A percentile compares a stretch with the other conserved stretches of the same genome.
Conservation (phyloP, 2,113 vertebrate genomes). For the Ornithorhynchus anatinus region DNA sequence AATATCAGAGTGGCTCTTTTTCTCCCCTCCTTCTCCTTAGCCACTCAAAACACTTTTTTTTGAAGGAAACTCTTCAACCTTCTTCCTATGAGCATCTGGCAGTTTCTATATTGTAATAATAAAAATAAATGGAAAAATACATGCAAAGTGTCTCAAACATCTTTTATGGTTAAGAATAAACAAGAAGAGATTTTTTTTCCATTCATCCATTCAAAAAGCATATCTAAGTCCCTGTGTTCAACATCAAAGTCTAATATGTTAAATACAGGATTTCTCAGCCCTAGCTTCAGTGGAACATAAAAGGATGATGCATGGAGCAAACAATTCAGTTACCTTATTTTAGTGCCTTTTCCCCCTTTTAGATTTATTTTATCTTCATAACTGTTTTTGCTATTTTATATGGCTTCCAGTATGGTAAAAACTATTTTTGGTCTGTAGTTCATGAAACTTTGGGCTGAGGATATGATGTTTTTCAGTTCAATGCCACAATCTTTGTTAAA, state of each 20-base stretch:
- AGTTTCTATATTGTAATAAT: constrained; percentile 55
- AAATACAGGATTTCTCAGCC: constrained; percentile 62
- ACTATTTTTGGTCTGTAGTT: constrained; percentile 43
- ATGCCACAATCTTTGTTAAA: constrained; percentile 28
- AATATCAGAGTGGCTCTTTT: constrained; percentile 32
- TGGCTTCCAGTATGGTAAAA: not conserved
- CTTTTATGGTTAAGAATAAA: constrained; percentile 63
- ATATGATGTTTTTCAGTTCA: constrained; percentile 46
- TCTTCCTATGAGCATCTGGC: constrained; percentile 45
- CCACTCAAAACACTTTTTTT: constrained; percentile 22
- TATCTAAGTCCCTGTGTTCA: constrained; percentile 56
- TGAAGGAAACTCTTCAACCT: constrained; percentile 35
- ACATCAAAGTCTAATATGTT: constrained; percentile 61
- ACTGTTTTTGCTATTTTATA: constrained; percentile 60
- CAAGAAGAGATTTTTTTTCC: constrained; percentile 42
- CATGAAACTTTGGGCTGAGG: constrained; percentile 43
- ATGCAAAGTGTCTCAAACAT: constrained; percentile 42
- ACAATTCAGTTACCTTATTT: constrained; percentile 63
- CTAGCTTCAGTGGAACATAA: constrained; percentile 42
- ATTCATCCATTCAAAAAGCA: constrained; percentile 45
- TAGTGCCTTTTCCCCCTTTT: constrained; percentile 17
- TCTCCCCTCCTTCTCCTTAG: not conserved
- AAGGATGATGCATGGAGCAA: constrained; percentile 54
- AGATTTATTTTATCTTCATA: constrained; percentile 56
- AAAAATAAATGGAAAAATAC: constrained; percentile 45